Evolutionary conservation across 2,888 invertebrate species (phyloP).

Genomic region (Ichneumoninae sp.): DNA sequence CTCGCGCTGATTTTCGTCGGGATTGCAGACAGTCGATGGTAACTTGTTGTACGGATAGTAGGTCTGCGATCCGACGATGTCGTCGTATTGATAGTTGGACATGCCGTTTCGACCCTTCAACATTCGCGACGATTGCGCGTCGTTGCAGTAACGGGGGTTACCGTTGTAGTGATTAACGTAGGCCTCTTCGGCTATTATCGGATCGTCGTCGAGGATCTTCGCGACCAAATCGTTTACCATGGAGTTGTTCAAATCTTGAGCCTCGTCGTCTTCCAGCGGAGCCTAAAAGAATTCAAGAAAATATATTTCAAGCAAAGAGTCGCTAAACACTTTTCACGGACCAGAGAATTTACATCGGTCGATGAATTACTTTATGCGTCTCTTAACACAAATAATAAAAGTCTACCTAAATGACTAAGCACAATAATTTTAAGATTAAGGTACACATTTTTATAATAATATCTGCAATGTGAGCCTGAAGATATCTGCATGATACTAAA

Average conservation of each 20-base stretch:
- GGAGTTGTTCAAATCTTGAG: conserved; percentile 85
- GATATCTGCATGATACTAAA: too few species aligned
- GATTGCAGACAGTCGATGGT: conserved; percentile 27
- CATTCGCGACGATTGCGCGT: conserved; percentile 63
- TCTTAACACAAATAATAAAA: too few species aligned
- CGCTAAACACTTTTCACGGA: too few species aligned
- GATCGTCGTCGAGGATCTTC: conserved; percentile 88
- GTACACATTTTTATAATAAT: neutral
- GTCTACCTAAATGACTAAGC: neutral
- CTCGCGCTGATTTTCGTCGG: conserved; percentile 74
- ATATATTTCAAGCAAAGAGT: neutral
- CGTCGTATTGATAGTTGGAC: conserved; percentile 61
- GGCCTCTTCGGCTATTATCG: conserved; percentile 77
- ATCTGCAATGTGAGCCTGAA: neutral
- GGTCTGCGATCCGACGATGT: conserved; percentile 63
- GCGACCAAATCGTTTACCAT: conserved; percentile 88
- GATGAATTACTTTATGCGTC: too few species aligned
- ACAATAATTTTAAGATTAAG: neutral
- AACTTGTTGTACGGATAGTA: conserved; percentile 69
- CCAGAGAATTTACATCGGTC: too few species aligned
- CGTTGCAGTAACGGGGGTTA: conserved; percentile 65
- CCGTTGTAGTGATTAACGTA: conserved; percentile 77
- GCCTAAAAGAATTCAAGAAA: conserved; percentile 71
- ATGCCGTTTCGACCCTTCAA: conserved; percentile 64
- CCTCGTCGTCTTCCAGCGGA: conserved; percentile 80